Percentiles rank a stretch among this genome's conserved stretches.
phyloP scores from a whole-genome alignment of 2,113 vertebrate genomes.

The Promerops cafer region DNA sequence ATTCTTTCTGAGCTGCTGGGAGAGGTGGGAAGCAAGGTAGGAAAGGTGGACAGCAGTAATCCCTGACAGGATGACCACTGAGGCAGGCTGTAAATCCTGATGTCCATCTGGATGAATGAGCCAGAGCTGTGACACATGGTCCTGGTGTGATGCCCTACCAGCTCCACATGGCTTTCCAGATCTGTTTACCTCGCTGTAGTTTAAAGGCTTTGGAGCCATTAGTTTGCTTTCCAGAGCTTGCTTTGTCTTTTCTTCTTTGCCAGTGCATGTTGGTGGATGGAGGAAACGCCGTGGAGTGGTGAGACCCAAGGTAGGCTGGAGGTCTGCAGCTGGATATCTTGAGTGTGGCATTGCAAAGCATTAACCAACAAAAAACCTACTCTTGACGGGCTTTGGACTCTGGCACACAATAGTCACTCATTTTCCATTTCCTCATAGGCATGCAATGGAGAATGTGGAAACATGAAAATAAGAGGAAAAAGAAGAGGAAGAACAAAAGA shows the following conservation, averaged over 20 bases:
- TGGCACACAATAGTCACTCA: neutral
- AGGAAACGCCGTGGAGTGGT: fast-evolving
- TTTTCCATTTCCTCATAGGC: neutral
- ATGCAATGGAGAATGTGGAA: neutral
- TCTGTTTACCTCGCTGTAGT: neutral
- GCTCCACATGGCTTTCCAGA: fast-evolving
- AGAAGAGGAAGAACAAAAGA: neutral
- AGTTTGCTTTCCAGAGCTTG: neutral
- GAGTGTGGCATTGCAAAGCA: neutral
- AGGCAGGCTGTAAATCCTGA: neutral
- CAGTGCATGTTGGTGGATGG: neutral
- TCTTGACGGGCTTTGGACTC: neutral
- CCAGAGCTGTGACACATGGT: neutral
- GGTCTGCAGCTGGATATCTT: neutral
- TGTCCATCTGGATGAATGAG: neutral
- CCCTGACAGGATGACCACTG: neutral
- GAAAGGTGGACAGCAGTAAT: neutral
- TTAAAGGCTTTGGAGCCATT: neutral
- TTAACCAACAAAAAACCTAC: neutral
- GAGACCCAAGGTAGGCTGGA: neutral
- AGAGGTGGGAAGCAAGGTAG: neutral
- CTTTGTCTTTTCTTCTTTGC: neutral
- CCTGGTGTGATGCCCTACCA: neutral
- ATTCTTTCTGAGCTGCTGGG: neutral
- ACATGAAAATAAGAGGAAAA: neutral